These are phyloP conservation scores for Lithobates pipiens DNA, from an alignment of 2,797 vertebrate genomes.

Conservation along the genomic window DNA sequence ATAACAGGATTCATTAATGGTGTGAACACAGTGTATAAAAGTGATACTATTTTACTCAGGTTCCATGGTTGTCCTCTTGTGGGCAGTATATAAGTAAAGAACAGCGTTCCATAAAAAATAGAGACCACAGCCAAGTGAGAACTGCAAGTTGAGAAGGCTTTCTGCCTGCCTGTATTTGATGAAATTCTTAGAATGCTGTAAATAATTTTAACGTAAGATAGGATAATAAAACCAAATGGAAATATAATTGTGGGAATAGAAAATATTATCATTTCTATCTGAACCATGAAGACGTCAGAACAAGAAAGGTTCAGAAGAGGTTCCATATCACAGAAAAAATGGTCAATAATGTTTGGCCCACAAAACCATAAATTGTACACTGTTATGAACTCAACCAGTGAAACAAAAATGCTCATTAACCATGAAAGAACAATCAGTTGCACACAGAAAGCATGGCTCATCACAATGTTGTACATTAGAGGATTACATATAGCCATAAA, in stretches of 20 bases:
- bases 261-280: background rate
- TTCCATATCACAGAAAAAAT: background rate
- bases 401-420: background rate
- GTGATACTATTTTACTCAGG: background rate
- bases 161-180: background rate
- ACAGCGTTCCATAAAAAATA: background rate
- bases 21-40: slow-evolving; percentile 7
- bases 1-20: background rate
- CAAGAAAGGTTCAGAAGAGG: background rate
- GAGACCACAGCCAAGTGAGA: background rate
- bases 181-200: background rate
- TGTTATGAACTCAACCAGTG: background rate
- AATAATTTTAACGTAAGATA: background rate
- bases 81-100: background rate
- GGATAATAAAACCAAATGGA: background rate
- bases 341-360: background rate
- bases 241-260: background rate
- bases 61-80: background rate
- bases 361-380: background rate
- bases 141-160: background rate
- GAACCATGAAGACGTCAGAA: background rate
- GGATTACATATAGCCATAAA: background rate
- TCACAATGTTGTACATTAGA: background rate
- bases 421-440: background rate
- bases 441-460: background rate